phyloP scores from a whole-genome alignment of 2,888 invertebrate genomes.

The Homarus gammarus region DNA sequence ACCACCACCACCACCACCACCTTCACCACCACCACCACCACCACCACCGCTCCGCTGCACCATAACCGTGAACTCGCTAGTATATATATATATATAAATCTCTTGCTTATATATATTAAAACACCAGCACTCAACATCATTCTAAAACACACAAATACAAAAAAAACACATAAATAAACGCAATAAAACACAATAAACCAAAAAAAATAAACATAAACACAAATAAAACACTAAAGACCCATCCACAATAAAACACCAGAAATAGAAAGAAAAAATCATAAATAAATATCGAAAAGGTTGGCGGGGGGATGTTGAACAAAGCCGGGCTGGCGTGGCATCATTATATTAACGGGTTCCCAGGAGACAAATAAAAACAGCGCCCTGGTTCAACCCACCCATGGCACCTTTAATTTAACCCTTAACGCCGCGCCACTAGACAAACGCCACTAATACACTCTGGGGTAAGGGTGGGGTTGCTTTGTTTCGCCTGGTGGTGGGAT shows the following conservation, averaged over 20 bases:
- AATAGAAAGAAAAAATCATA: background rate
- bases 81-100: background rate
- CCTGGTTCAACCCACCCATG: conserved; percentile 28
- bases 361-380: conserved; percentile 41
- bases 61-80: too few species aligned
- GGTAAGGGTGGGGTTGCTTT: background rate
- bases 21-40: too few species aligned
- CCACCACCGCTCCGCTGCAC: too few species aligned
- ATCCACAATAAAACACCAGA: background rate
- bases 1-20: too few species aligned
- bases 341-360: conserved; percentile 46
- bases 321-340: conserved; percentile 27
- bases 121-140: background rate
- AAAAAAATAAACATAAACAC: background rate
- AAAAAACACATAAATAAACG: background rate
- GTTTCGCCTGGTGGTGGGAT: background rate
- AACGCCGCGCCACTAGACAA: background rate
- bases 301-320: conserved; percentile 28
- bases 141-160: background rate
- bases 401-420: conserved; percentile 43
- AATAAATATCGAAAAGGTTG: background rate
- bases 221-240: background rate
- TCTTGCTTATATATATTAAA: background rate
- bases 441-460: background rate
- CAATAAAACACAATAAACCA: background rate